These are phyloP conservation scores for Marmota flaviventris DNA, from an alignment of 2,113 vertebrate genomes.

Conservation along the genomic window DNA sequence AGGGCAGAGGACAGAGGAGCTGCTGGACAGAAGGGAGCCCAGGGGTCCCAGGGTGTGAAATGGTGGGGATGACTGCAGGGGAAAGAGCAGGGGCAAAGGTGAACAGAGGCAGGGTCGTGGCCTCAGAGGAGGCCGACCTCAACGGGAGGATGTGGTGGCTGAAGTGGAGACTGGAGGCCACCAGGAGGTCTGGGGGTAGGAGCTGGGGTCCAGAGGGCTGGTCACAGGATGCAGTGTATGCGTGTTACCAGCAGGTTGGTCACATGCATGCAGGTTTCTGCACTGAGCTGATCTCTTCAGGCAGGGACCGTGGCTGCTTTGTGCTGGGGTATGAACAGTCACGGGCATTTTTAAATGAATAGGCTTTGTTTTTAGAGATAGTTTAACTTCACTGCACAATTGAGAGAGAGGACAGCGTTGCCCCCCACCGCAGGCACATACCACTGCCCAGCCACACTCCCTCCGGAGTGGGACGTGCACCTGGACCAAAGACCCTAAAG, in stretches of 20 bases:
- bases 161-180: not conserved
- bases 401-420: not conserved
- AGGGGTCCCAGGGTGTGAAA: not conserved
- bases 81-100: too few species aligned
- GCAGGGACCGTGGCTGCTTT: not conserved
- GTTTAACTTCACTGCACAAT: not conserved
- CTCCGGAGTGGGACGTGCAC: not conserved
- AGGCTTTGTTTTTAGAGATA: not conserved
- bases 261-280: too few species aligned
- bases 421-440: not conserved
- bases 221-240: not conserved
- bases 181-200: not conserved
- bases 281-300: not conserved
- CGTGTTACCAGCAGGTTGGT: not conserved
- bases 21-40: accelerated
- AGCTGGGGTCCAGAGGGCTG: not conserved
- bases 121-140: not conserved
- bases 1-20: not conserved
- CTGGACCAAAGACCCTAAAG: not conserved
- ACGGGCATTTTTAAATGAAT: not conserved
- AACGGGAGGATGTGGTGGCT: not conserved
- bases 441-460: not conserved
- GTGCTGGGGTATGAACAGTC: not conserved
- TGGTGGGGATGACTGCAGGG: too few species aligned
- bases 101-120: not conserved